Evolutionary conservation across 2,888 invertebrate species (phyloP).

Genomic region (Limnephilus auricula): DNA sequence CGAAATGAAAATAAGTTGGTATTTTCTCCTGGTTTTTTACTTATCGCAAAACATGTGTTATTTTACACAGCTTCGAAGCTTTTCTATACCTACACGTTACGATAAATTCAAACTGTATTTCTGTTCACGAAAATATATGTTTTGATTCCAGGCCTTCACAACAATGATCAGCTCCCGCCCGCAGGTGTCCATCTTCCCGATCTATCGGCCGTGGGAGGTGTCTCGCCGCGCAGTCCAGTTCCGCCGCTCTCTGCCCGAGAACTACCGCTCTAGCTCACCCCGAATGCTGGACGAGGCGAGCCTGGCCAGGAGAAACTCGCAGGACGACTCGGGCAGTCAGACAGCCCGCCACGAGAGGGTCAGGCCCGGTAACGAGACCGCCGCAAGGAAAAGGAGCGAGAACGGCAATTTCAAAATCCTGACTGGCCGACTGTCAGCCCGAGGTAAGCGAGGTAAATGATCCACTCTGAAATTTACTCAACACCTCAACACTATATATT

Average conservation of each 20-base stretch:
- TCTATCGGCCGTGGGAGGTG: not conserved
- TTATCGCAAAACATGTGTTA: too few relatives aligned
- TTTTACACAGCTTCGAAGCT: too few relatives aligned
- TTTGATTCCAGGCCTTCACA: not conserved
- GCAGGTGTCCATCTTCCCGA: not conserved
- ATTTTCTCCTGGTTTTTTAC: too few relatives aligned
- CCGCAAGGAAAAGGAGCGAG: slow-evolving; percentile 31
- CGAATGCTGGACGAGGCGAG: not conserved
- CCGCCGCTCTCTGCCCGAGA: slow-evolving; percentile 5
- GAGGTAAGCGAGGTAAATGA: slow-evolving; percentile 61
- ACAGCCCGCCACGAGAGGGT: not conserved
- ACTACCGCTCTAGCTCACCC: not conserved
- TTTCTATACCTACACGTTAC: too few relatives aligned
- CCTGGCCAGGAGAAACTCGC: not conserved
- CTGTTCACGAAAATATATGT: too few relatives aligned
- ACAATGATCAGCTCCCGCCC: slow-evolving; percentile 35
- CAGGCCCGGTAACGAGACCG: not conserved
- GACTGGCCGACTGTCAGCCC: slow-evolving; percentile 26
- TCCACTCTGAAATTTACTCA: slow-evolving; percentile 2
- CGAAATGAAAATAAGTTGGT: too few relatives aligned
- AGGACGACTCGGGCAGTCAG: not conserved
- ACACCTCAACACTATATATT: not conserved
- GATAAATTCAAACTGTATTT: too few relatives aligned
- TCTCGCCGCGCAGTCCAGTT: not conserved
- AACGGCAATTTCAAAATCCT: slow-evolving; percentile 60